phyloP scores from a whole-genome alignment of 2,797 vertebrate species.

The Phoxinus dragarum region DNA sequence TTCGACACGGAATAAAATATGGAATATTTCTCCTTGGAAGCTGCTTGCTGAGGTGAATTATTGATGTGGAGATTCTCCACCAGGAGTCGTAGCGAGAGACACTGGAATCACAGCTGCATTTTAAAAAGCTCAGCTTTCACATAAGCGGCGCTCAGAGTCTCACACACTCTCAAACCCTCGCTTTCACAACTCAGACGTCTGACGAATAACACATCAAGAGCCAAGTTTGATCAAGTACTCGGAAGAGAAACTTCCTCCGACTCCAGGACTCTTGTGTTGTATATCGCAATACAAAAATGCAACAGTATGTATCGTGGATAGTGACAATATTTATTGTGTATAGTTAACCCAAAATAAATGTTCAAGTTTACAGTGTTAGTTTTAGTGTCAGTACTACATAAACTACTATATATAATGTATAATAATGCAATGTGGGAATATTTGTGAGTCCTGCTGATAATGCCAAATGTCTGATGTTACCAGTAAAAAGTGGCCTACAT shows the following conservation, averaged over 20 bases:
- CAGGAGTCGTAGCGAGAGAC: slow-evolving; percentile 71
- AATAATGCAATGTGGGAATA: too few species aligned
- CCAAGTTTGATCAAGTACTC: background rate
- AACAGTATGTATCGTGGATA: too few species aligned
- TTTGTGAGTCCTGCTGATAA: too few species aligned
- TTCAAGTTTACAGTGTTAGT: too few species aligned
- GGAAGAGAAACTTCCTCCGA: background rate
- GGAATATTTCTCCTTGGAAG: slow-evolving; percentile 71
- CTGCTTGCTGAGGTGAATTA: slow-evolving; percentile 75
- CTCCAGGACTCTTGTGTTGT: background rate
- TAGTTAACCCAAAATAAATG: too few species aligned
- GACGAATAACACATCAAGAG: slow-evolving; percentile 24
- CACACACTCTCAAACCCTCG: background rate
- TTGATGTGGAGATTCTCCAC: slow-evolving; percentile 75
- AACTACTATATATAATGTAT: too few species aligned
- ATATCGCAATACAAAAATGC: too few species aligned
- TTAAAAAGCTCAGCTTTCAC: slow-evolving; percentile 51
- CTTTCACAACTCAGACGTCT: slow-evolving; percentile 15
- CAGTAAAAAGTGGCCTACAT: too few species aligned
- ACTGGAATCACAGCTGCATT: slow-evolving; percentile 63
- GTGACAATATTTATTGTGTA: too few species aligned
- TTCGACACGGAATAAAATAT: slow-evolving; percentile 80
- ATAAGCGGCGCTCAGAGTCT: slow-evolving; percentile 13
- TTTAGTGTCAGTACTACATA: too few species aligned
- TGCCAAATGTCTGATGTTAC: too few species aligned